Evolutionary conservation across 2,113 vertebrate genomes (phyloP), one percentile per base, ranked within the genome.

Genomic region (Mesoclemmys tuberculata): DNA sequence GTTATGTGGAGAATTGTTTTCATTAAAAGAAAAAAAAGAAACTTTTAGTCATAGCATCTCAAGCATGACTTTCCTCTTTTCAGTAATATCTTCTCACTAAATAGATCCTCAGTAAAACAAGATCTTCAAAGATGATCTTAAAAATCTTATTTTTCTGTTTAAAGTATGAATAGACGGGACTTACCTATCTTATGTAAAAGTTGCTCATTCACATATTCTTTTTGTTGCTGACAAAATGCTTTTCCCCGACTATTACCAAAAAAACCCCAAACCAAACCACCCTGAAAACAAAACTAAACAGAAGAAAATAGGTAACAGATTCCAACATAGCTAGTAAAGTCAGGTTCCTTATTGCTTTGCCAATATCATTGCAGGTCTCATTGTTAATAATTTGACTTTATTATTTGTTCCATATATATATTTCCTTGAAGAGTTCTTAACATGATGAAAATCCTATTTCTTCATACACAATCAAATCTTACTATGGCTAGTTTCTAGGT

Each of bases 371-470:
- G n/a, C 85, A 87, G 88, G 97, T 94, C 94, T 96, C 49, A 93
- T 96, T 95, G 91, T 97, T 96, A 96, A 94, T 94, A 0, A 87
- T 95, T 97, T 98, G 97, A 94, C 93, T 96, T 96, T 89, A 94
- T 96, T 96, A 92, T 97, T 97, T 96, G 77, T 94, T 97, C 92
- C 84, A 89, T 83, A 90, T 78, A 90, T 78, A 35, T 80, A 96
- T 97, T 94, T 97, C 95, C 90, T 91, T 95, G 92, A 98, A 97
- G 93, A 97, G 88, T 97, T 95, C 91, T 96, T 97, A 97, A 96
- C 44, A 21, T 94, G 88, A 97, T 89, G 82, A 96, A 97, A 97
- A 96, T 96, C 80, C 38, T 96, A 95, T 97, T 97, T 98, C 92
- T 97, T 97, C 89, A 96, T 96, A 87, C 87, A 95, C 87, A 98